Percentiles rank a stretch among this genome's conserved stretches.
Evolutionary conservation across 2,888 invertebrate genomes (phyloP).

Genomic region (Polyommatus icarus): DNA sequence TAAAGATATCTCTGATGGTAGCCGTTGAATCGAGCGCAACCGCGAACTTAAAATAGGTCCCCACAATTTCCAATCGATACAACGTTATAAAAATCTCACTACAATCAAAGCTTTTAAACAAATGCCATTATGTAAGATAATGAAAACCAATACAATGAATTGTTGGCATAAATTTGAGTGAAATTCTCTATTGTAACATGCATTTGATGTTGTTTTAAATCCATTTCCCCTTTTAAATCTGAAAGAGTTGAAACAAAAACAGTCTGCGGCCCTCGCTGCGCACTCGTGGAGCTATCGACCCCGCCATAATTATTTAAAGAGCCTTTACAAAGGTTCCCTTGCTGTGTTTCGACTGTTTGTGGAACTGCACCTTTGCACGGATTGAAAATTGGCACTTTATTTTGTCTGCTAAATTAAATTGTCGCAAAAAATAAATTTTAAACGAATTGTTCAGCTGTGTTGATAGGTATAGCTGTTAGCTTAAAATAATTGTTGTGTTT

Average conservation of each 20-base stretch:
- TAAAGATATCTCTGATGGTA: no score
- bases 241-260: conserved; percentile 39
- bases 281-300: conserved; percentile 35
- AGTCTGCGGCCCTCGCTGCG: conserved; percentile 39
- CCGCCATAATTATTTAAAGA: conserved; percentile 33
- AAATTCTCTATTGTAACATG: conserved; percentile 11
- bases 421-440: no score
- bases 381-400: not conserved
- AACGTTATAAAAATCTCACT: not conserved
- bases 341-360: not conserved
- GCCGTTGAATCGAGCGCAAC: not conserved
- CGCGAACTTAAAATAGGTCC: not conserved
- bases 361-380: not conserved
- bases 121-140: conserved; percentile 12
- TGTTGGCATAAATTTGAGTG: conserved; percentile 1
- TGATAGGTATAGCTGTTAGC: no score
- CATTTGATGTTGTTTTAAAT: conserved; percentile 21
- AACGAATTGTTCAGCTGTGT: no score
- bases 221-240: conserved; percentile 29
- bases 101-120: conserved; percentile 11
- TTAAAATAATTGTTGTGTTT: no score
- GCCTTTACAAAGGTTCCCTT: conserved; percentile 31
- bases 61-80: not conserved
- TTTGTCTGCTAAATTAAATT: no score
- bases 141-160: conserved; percentile 10